phyloP scores from a whole-genome alignment of 2,888 invertebrate species.

The Phania funesta region DNA sequence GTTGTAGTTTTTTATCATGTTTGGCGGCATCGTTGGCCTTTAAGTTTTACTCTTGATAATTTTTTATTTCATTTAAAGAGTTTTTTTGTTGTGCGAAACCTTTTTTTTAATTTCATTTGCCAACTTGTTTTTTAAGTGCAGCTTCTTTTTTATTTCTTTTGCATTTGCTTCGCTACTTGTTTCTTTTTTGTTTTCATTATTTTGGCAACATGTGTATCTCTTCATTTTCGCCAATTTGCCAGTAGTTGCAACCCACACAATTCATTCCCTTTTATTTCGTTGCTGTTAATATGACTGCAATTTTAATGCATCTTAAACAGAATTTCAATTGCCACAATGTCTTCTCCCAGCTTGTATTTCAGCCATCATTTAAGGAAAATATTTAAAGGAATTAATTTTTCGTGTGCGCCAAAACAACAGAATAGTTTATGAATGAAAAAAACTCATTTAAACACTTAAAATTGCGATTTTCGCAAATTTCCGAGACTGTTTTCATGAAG shows the following conservation, averaged over 20 bases:
- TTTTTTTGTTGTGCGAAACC: constrained; percentile 38
- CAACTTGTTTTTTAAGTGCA: constrained; percentile 61
- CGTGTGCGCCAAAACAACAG: not conserved
- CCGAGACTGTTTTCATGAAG: too few relatives aligned
- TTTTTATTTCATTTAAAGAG: constrained; percentile 59
- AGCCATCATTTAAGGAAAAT: not conserved
- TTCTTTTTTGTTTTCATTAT: constrained; percentile 36
- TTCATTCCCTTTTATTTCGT: constrained; percentile 41
- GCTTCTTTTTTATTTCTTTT: constrained; percentile 7
- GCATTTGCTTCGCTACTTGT: constrained; percentile 34
- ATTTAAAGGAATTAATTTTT: constrained; percentile 8
- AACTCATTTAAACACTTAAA: too few relatives aligned
- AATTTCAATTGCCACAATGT: constrained; percentile 40
- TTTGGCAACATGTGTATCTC: constrained; percentile 66
- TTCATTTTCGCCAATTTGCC: constrained; percentile 68
- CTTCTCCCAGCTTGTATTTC: constrained; percentile 29
- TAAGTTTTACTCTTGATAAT: constrained; percentile 65
- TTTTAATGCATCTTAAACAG: constrained; percentile 63
- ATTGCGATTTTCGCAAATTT: too few relatives aligned
- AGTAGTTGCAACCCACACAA: constrained; percentile 67
- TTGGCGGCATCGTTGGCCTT: constrained; percentile 66
- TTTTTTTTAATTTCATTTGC: constrained; percentile 55
- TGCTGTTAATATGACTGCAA: constrained; percentile 62
- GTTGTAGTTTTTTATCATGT: constrained; percentile 59
- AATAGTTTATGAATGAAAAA: too few relatives aligned